Evolutionary conservation across 2,888 invertebrate genomes (phyloP), one percentile per base, ranked within the genome.

Genomic region (Gibbula magus): DNA sequence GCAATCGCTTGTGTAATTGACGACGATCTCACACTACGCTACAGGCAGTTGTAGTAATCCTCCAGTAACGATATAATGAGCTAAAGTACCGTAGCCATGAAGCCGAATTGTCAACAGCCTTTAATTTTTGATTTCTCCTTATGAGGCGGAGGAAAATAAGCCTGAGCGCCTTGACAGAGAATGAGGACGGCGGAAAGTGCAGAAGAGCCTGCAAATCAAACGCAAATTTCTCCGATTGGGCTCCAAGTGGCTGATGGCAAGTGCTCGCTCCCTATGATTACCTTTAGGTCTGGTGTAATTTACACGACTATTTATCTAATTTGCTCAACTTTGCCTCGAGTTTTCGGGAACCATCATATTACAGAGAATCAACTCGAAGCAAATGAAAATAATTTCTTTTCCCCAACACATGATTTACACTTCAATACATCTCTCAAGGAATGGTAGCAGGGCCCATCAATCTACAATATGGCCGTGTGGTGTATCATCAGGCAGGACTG

Each of bases 1-100:
- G 70, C 67, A 78, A 73, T 78, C 73, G 73, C 74, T 52, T 74
- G 78, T 78, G 78, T 73, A 78, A 78, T 78, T 78, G 78, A 78
- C 45, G 78, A 51, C 67, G 78, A 70, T 78, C 73, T 61, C 66
- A 39, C 25, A 45, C 45, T 51, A 22, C 39, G 77, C 77, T 66
- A 51, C 61, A 61, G 77, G 77, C 77, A 77, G 77, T 77, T 39
- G 66, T 66, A 77, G 45, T 66, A 77, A 77, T 77, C 35, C 66
- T 39, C 61, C n/a, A 66, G 66, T 77, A 77, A 77, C 77, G 77
- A 77, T 61, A 77, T 77, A 77, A 77, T 77, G 61, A 77, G 77
- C 51, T 66, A 39, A 77, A 77, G 77, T 77, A 66, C 61, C 77
- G 61, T 77, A 52, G 35, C 77, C 61, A 77, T 51, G 77, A 66